Conservation (phyloP, 2,888 invertebrate genomes). For the Rhingia rostrata region DNA sequence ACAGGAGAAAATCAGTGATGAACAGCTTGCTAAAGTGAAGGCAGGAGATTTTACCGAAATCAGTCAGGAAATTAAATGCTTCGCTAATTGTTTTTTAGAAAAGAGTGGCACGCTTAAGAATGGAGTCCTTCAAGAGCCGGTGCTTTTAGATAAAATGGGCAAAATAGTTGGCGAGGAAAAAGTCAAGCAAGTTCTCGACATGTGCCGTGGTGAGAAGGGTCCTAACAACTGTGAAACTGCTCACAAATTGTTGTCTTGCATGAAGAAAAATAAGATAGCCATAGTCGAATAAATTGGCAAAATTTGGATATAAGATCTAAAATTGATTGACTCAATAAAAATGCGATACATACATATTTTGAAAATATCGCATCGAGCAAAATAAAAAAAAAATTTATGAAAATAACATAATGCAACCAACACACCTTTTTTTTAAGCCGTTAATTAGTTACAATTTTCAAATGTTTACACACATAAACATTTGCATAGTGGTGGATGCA, state of each 20-base stretch:
- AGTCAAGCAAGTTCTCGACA: constrained; percentile 75
- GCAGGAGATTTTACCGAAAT: constrained; percentile 76
- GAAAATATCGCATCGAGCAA: no score
- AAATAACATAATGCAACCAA: no score
- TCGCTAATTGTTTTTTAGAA: constrained; percentile 80
- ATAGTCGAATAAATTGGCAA: background rate
- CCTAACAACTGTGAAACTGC: constrained; percentile 78
- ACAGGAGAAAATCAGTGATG: constrained; percentile 70
- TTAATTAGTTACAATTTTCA: no score
- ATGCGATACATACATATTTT: no score
- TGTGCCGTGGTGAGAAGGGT: constrained; percentile 76
- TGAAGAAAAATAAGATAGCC: constrained; percentile 72
- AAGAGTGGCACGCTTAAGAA: constrained; percentile 77
- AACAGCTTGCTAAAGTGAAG: constrained; percentile 76
- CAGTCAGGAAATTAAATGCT: constrained; percentile 78
- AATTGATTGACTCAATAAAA: no score
- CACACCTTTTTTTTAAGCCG: no score
- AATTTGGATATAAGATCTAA: no score
- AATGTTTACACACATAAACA: no score
- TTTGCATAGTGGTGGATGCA: no score
- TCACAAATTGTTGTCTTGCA: constrained; percentile 77
- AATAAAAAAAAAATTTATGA: no score
- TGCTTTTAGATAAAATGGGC: constrained; percentile 75
- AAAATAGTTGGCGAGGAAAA: constrained; percentile 76
- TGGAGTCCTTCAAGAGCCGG: constrained; percentile 77